phyloP scores from a whole-genome alignment of 64 coral and sea anemone genomes.

The Actinia equina region DNA sequence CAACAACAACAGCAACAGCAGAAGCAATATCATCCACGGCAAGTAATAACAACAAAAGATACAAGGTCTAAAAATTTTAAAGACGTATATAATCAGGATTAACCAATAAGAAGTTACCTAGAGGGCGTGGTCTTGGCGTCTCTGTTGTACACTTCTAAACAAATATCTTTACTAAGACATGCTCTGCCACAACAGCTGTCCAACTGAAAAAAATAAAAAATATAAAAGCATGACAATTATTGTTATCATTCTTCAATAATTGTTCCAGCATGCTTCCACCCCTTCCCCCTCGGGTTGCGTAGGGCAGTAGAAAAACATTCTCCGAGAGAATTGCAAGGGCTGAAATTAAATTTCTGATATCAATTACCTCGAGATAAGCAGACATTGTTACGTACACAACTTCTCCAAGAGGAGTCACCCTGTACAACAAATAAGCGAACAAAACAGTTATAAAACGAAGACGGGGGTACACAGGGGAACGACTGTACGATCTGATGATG shows the following conservation, averaged over 20 bases:
- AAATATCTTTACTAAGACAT: constrained; percentile 66
- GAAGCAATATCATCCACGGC: too few relatives aligned
- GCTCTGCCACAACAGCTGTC: constrained; percentile 73
- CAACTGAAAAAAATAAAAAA: constrained; percentile 22
- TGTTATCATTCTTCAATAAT: too few relatives aligned
- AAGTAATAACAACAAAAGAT: not conserved
- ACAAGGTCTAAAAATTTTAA: too few relatives aligned
- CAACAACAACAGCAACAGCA: not conserved
- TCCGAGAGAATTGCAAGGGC: not conserved
- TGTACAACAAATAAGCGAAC: constrained; percentile 1
- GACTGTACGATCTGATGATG: too few relatives aligned
- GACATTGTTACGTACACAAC: constrained; percentile 77
- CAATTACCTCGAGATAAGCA: constrained; percentile 71
- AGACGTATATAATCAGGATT: not conserved
- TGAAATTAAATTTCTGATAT: not conserved
- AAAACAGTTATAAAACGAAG: not conserved
- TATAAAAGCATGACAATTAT: too few relatives aligned
- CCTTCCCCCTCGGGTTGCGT: too few relatives aligned
- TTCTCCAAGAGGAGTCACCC: constrained; percentile 76
- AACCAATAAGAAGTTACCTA: constrained; percentile 37
- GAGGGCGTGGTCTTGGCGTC: constrained; percentile 79
- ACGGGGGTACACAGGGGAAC: not conserved
- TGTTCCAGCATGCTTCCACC: too few relatives aligned
- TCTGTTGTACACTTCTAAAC: constrained; percentile 62
- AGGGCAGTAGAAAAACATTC: too few relatives aligned